Percentiles rank a stretch among this genome's conserved stretches.
Evolutionary conservation across 2,797 vertebrate species (phyloP).

Genomic region (Vultur gryphus): DNA sequence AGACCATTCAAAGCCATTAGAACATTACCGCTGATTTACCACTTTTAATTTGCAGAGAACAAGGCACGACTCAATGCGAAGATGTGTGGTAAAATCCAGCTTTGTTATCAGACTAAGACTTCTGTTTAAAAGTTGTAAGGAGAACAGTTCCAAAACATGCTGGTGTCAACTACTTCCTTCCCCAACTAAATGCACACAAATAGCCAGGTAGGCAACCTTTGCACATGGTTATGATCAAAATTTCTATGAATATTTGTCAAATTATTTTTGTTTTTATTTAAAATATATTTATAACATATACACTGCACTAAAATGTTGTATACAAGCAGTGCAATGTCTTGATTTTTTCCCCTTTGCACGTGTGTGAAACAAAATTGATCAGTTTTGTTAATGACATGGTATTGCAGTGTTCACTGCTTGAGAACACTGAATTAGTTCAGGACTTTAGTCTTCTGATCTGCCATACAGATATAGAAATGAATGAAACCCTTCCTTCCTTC

Average conservation of each 20-base stretch:
- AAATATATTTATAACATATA: background rate
- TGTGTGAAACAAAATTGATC: background rate
- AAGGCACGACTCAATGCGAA: background rate
- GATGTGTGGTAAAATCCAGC: background rate
- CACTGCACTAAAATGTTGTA: background rate
- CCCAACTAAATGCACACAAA: background rate
- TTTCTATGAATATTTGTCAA: background rate
- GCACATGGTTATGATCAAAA: background rate
- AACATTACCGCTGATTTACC: background rate
- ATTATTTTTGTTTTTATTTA: background rate
- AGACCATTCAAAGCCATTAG: background rate
- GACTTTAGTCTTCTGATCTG: background rate
- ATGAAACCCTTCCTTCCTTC: background rate
- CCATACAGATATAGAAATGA: background rate
- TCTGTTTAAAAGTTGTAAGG: background rate
- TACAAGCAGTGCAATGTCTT: background rate
- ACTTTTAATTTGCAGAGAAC: background rate
- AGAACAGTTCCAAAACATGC: background rate
- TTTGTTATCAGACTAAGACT: background rate
- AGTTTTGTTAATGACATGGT: background rate
- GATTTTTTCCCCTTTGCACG: background rate
- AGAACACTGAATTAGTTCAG: conserved; percentile 11
- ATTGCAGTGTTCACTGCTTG: background rate
- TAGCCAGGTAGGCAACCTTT: background rate
- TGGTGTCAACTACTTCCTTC: background rate